Evolutionary conservation across 2,888 invertebrate genomes (phyloP).

Genomic region (Ectemnius continuus): DNA sequence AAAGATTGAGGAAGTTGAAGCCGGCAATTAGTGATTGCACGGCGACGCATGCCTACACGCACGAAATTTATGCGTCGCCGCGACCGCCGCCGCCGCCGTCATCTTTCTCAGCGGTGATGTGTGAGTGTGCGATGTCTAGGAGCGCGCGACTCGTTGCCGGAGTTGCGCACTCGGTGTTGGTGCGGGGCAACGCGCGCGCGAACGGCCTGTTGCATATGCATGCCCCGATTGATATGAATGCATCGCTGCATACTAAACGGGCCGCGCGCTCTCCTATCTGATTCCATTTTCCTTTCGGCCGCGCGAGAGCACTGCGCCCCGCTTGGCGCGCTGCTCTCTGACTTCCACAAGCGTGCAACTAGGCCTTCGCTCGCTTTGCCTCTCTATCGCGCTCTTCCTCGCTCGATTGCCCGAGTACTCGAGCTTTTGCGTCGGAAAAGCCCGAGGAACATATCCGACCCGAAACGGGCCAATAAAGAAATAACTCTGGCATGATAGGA

Average conservation of each 20-base stretch:
- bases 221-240: slow-evolving; percentile 76
- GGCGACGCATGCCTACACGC: slow-evolving; percentile 69
- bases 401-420: background rate
- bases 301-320: slow-evolving; percentile 55
- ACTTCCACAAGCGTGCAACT: no score
- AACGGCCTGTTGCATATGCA: slow-evolving; percentile 71
- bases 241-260: slow-evolving; percentile 75
- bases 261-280: slow-evolving; percentile 65
- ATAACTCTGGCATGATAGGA: no score
- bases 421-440: background rate
- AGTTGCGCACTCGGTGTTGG: background rate
- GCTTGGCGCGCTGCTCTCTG: no score
- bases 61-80: slow-evolving; percentile 71
- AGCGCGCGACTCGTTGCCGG: slow-evolving; percentile 24
- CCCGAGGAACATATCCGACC: background rate
- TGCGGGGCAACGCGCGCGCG: background rate
- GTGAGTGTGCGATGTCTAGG: slow-evolving; percentile 45
- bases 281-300: slow-evolving; percentile 70
- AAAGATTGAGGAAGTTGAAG: slow-evolving; percentile 45
- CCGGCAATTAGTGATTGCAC: slow-evolving; percentile 71
- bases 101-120: slow-evolving; percentile 38
- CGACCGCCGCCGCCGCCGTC: slow-evolving; percentile 64
- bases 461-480: no score
- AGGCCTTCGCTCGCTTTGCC: background rate
- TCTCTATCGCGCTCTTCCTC: background rate